These are phyloP conservation scores for Macrophya annulata DNA, from an alignment of 2,888 invertebrate genomes.

Conservation along the genomic window DNA sequence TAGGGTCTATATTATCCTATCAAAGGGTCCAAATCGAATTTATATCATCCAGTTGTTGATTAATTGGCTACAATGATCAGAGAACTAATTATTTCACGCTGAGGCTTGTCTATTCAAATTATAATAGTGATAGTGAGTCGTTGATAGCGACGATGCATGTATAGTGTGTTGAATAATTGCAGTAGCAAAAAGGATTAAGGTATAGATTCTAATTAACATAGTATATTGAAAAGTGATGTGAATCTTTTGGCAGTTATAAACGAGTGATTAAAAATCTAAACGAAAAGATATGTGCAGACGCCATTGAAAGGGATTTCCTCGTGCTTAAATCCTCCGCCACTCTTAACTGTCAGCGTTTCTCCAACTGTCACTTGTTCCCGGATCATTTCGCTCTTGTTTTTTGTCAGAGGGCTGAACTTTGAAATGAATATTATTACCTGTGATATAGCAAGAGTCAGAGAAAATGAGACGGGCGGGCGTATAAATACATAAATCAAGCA, in stretches of 20 bases:
- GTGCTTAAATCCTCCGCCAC: slow-evolving; percentile 29
- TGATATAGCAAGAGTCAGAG: slow-evolving; percentile 59
- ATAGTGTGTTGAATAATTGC: background rate
- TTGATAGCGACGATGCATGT: background rate
- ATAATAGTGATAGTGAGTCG: background rate
- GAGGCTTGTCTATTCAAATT: background rate
- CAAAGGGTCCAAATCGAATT: background rate
- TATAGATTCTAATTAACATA: background rate
- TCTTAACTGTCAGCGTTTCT: slow-evolving; percentile 52
- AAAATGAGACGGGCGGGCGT: slow-evolving; percentile 62
- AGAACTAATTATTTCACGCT: slow-evolving; percentile 6
- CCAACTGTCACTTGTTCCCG: slow-evolving; percentile 45
- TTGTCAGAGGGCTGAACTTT: slow-evolving; percentile 53
- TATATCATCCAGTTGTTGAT: background rate
- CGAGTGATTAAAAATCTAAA: slow-evolving; percentile 8
- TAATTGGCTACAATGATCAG: background rate
- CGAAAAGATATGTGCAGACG: background rate
- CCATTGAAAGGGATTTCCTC: slow-evolving; percentile 47
- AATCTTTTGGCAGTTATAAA: background rate
- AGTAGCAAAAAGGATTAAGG: background rate
- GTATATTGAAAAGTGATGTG: background rate
- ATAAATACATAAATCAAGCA: slow-evolving; percentile 77
- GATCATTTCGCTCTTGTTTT: slow-evolving; percentile 18
- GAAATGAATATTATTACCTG: slow-evolving; percentile 63
- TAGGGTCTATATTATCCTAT: background rate